Base-by-base conservation (phyloP, 1,140 invertebrate genomes). In the Macrosteles quadrilineatus region DNA sequence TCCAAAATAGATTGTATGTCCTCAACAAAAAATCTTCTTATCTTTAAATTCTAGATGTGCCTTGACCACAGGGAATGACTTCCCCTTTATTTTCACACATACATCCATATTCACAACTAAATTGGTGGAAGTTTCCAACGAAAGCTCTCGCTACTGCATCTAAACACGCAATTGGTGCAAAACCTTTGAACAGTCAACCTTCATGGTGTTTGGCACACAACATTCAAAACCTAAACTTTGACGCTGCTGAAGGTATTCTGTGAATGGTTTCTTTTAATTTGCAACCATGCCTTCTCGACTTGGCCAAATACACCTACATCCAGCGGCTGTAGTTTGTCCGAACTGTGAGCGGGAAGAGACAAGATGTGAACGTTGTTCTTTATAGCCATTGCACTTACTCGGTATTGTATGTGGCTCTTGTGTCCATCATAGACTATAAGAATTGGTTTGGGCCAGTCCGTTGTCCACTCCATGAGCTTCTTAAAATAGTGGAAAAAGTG, bases 281-380 rank as follows among this genome's bases (percentile, higher is more conserved):
- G 74, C 71, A 77, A 80, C 80, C 79, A 81, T 45, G 75, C 57
- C 1, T 40, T 67, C 73, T 80, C 79, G 23, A 80, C 29, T 32
- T 74, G 74, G 68, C 73, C 71, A 64, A 81, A 83, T 4, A 81
- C 74, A 27, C 73, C 75, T 2, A 83, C 77, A 71, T 81, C 78
- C 21, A 79, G 76, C 17, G 80, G 79, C 68, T 82, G 80, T 40
- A 82, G 67, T 25, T 53, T 53, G 47, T 53, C 47, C 23, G n/a
- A 53, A 53, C 25, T 2, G 21, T 66, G 64, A 17, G 31, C 64
- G 27, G 64, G 64, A 19, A 66, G 64, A 43, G 29, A n/a, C 6
- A 66, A 14, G 17, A 66, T 66, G 21, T 66, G 64, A n/a, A 66
- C 36, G n/a, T 66, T 19, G 64, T 66, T 66, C 36, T 30, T 23